phyloP scores from a whole-genome alignment of 2,797 vertebrate genomes.

The Mormyrops boulengeri region DNA sequence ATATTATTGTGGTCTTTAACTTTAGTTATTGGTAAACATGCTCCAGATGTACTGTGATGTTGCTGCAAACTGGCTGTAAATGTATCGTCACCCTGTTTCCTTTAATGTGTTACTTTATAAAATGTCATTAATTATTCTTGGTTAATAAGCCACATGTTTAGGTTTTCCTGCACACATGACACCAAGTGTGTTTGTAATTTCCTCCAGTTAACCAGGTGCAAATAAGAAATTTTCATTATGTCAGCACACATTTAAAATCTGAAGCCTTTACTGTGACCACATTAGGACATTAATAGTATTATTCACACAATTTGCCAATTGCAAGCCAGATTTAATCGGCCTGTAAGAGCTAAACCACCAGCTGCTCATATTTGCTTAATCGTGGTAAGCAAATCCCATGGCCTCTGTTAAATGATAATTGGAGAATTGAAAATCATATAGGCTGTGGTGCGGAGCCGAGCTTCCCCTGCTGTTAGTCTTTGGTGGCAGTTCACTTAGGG shows the following conservation, averaged over 20 bases:
- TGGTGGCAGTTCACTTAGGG: not conserved
- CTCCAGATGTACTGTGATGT: not conserved
- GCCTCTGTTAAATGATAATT: not conserved
- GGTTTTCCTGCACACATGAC: not conserved
- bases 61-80: not conserved
- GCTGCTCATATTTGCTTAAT: slow-evolving; percentile 10
- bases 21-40: not conserved
- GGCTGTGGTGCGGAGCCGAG: not conserved
- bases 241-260: not conserved
- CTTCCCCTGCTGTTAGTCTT: not conserved
- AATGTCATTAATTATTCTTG: not conserved
- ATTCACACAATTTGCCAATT: slow-evolving; percentile 6
- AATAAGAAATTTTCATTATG: not conserved
- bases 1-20: not conserved
- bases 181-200: not conserved
- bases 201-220: not conserved
- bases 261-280: slow-evolving; percentile 1
- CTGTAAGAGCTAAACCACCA: not conserved
- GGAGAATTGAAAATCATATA: slow-evolving; percentile 4
- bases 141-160: not conserved
- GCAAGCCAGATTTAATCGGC: slow-evolving; percentile 13
- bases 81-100: not conserved
- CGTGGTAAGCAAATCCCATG: not conserved
- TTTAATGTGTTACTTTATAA: not conserved
- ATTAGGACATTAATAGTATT: slow-evolving; percentile 18